Evolutionary conservation across 2,113 vertebrate genomes (phyloP).

Genomic region (Daphoenositta chrysoptera): DNA sequence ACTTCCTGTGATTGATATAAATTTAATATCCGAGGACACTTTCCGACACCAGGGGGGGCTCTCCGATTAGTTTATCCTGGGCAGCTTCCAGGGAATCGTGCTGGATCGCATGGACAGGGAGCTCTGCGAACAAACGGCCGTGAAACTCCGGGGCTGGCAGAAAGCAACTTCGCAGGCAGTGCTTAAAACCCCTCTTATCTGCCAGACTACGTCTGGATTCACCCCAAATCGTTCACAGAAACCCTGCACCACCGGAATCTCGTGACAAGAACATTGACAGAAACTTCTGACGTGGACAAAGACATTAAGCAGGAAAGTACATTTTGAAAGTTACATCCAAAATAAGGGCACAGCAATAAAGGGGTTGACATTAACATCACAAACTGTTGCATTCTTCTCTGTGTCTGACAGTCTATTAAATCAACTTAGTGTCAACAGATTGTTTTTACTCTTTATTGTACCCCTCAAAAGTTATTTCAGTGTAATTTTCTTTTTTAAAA

Average conservation of each 20-base stretch:
- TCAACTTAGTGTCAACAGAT: neutral
- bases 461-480: neutral
- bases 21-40: constrained; percentile 64
- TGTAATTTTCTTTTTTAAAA: neutral
- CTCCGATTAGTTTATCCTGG: constrained; percentile 59
- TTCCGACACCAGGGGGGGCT: constrained; percentile 69
- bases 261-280: neutral
- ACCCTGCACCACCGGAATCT: neutral
- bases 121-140: neutral
- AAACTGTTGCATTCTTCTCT: neutral
- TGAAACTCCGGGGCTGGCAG: neutral
- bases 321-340: neutral
- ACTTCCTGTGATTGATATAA: constrained; percentile 69
- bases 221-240: neutral
- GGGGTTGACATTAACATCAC: neutral
- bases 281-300: neutral
- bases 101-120: neutral
- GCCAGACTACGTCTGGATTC: neutral
- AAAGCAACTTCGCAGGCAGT: neutral
- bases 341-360: neutral
- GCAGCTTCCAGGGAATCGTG: constrained; percentile 56
- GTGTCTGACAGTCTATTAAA: neutral
- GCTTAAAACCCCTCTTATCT: neutral
- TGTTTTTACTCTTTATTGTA: neutral
- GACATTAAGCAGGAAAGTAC: fast-evolving